Conservation (phyloP, 2,888 invertebrate genomes). For the Drosophila colorata region DNA sequence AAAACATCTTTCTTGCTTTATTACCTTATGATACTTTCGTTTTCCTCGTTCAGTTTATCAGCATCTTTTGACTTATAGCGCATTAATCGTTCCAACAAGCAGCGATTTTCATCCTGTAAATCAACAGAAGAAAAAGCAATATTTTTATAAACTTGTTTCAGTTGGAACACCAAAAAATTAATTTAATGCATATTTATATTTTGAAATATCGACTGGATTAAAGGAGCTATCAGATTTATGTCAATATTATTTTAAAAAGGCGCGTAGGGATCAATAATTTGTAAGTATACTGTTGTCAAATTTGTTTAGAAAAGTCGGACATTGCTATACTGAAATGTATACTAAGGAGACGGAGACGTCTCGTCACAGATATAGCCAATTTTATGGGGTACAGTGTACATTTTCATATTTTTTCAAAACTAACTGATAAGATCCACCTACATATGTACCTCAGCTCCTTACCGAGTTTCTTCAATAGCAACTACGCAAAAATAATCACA, state of each 20-base stretch:
- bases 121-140: conserved; percentile 13
- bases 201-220: too few relatives aligned
- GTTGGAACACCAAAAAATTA: not conserved
- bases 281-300: too few relatives aligned
- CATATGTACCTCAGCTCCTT: conserved; percentile 12
- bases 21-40: conserved; percentile 96
- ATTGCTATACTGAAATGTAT: not conserved
- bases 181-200: too few relatives aligned
- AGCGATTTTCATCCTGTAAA: conserved; percentile 94
- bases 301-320: too few relatives aligned
- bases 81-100: conserved; percentile 94
- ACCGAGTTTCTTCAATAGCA: conserved; percentile 9
- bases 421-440: not conserved
- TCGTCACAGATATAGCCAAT: not conserved
- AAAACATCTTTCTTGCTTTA: not conserved
- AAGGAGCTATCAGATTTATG: too few relatives aligned
- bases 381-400: not conserved
- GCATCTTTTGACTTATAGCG: conserved; percentile 97
- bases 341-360: not conserved
- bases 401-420: not conserved
- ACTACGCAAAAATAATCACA: conserved; percentile 5
- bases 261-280: too few relatives aligned
- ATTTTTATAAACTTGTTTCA: not conserved
- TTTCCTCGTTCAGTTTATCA: conserved; percentile 98
- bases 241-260: too few relatives aligned